Percentiles rank a stretch among this genome's conserved stretches.
Conservation (phyloP, 1,140 invertebrate species). For the Dinothrombium tinctorium region DNA sequence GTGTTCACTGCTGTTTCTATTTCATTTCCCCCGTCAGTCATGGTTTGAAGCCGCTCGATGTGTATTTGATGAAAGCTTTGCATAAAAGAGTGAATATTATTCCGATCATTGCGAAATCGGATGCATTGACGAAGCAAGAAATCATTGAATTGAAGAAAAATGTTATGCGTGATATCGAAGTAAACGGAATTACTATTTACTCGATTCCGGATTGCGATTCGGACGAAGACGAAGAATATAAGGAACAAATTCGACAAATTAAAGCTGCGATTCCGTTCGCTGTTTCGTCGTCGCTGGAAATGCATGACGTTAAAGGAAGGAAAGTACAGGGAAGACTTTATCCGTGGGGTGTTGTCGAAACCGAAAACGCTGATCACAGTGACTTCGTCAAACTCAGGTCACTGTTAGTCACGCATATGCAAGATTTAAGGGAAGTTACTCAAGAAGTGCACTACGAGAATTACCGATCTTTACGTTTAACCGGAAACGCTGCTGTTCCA, state of each 20-base stretch:
- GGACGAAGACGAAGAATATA: slow-evolving; percentile 23
- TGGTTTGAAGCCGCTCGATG: slow-evolving; percentile 78
- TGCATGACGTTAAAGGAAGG: slow-evolving; percentile 20
- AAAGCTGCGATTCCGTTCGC: slow-evolving; percentile 21
- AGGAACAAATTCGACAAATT: slow-evolving; percentile 19
- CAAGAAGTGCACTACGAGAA: slow-evolving; percentile 32
- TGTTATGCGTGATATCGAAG: slow-evolving; percentile 21
- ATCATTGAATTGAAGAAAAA: slow-evolving; percentile 62
- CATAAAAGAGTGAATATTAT: slow-evolving; percentile 93
- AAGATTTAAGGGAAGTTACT: slow-evolving; percentile 30
- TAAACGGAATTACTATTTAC: slow-evolving; percentile 35
- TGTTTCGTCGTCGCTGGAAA: slow-evolving; percentile 19
- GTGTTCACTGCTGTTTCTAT: slow-evolving; percentile 93
- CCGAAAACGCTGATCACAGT: slow-evolving; percentile 38
- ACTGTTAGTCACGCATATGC: slow-evolving; percentile 28
- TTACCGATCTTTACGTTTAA: slow-evolving; percentile 22
- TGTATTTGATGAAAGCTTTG: slow-evolving; percentile 95
- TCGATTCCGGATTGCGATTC: slow-evolving; percentile 29
- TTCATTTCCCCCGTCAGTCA: slow-evolving; percentile 97
- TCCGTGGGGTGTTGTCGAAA: slow-evolving; percentile 38
- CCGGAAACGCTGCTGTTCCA: slow-evolving; percentile 15
- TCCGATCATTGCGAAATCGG: slow-evolving; percentile 94
- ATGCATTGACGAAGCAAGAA: slow-evolving; percentile 90
- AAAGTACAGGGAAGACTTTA: slow-evolving; percentile 29
- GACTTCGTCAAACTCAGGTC: slow-evolving; percentile 36